Conservation (phyloP, 2,113 vertebrate species). For the Bubo scandiacus region DNA sequence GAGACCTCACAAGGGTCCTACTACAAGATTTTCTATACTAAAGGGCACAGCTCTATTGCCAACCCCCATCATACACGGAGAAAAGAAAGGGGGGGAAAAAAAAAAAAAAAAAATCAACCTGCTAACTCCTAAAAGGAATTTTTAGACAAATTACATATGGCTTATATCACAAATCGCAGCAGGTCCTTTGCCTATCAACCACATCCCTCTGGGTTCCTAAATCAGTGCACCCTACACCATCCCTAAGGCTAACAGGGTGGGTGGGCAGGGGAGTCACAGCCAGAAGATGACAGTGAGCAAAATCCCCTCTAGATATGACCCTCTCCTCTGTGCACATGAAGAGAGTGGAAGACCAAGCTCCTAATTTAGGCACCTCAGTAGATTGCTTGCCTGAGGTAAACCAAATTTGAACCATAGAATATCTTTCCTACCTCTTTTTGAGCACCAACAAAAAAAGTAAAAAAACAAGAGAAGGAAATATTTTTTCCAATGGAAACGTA, state of each 20-base stretch:
- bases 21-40: neutral
- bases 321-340: neutral
- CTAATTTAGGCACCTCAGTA: neutral
- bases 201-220: neutral
- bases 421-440: neutral
- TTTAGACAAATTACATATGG: neutral
- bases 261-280: neutral
- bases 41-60: neutral
- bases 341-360: neutral
- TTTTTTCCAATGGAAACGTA: neutral
- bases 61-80: neutral
- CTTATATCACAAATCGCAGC: neutral
- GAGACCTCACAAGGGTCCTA: neutral
- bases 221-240: neutral
- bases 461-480: neutral
- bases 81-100: neutral
- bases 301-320: neutral
- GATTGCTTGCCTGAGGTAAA: neutral
- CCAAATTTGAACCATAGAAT: neutral
- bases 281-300: neutral
- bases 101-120: neutral
- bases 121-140: neutral
- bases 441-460: neutral
- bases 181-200: neutral
- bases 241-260: accelerated